These are phyloP conservation scores for Polypterus bichir DNA, from an alignment of 2,113 vertebrate species.

Conservation along the genomic window DNA sequence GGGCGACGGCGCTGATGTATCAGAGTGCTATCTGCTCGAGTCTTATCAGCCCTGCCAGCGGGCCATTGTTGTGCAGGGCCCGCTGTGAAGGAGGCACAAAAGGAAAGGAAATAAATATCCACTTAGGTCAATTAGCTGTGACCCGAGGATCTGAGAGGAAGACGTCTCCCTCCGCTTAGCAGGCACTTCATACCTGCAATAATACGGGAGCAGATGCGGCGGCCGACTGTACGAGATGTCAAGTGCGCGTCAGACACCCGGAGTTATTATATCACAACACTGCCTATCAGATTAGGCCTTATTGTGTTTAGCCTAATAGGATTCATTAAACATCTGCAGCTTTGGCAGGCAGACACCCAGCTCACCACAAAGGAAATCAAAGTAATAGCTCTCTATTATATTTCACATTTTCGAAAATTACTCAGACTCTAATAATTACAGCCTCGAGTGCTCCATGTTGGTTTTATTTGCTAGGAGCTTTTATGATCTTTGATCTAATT, in stretches of 20 bases:
- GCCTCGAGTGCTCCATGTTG: conserved; percentile 34
- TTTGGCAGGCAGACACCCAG: conserved; percentile 30
- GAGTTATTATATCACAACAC: conserved; percentile 24
- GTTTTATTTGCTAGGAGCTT: conserved; percentile 32
- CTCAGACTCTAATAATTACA: conserved; percentile 52
- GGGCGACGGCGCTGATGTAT: too few species aligned
- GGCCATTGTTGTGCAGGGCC: too few species aligned
- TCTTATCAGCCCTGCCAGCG: too few species aligned
- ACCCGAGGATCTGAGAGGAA: neutral
- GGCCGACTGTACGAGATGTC: conserved; percentile 11
- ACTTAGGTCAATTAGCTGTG: neutral
- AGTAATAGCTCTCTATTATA: conserved; percentile 42
- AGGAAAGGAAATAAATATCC: neutral
- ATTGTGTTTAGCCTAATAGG: conserved; percentile 47
- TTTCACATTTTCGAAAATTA: conserved; percentile 44
- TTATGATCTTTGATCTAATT: conserved; percentile 38
- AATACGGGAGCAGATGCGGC: conserved; percentile 16
- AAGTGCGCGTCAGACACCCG: conserved; percentile 26
- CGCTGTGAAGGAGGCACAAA: neutral
- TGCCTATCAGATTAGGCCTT: conserved; percentile 43
- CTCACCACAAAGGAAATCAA: conserved; percentile 50
- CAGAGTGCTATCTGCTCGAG: too few species aligned
- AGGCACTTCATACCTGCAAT: conserved; percentile 13
- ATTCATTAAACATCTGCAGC: conserved; percentile 45
- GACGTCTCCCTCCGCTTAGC: neutral